A percentile compares a stretch with the other conserved stretches of the same genome.
Evolutionary conservation across 2,888 invertebrate species (phyloP).

Genomic region (Stenodema calcarata): DNA sequence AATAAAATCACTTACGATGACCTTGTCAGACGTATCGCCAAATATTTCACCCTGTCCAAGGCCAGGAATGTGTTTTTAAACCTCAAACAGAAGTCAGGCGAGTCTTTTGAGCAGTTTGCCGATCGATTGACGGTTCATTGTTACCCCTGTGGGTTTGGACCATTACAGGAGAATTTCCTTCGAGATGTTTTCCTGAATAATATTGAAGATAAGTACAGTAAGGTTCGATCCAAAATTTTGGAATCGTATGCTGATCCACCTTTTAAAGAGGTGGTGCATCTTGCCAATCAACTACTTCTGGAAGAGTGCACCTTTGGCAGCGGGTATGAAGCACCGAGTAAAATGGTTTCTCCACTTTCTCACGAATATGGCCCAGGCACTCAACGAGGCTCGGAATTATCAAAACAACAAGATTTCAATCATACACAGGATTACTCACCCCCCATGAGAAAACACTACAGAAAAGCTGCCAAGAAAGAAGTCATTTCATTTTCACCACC

Average conservation of each 20-base stretch:
- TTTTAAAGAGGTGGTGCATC: not conserved
- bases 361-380: too few relatives aligned
- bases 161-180: not conserved
- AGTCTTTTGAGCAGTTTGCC: slow-evolving; percentile 2
- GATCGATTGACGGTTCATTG: not conserved
- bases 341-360: not conserved
- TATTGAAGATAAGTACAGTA: not conserved
- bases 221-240: not conserved
- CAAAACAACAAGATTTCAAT: too few relatives aligned
- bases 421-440: too few relatives aligned
- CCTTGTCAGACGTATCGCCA: not conserved
- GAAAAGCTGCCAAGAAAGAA: too few relatives aligned
- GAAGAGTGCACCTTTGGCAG: not conserved
- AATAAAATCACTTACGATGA: not conserved
- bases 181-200: slow-evolving; percentile 11
- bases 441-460: too few relatives aligned
- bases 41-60: not conserved
- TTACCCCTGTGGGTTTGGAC: slow-evolving; percentile 1
- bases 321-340: not conserved
- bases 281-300: not conserved
- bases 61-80: not conserved
- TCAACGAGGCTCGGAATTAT: too few relatives aligned
- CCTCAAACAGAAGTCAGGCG: not conserved
- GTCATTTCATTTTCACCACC: too few relatives aligned
- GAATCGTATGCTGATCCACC: not conserved